Percentiles rank a stretch among this genome's conserved stretches.
Conservation (phyloP, 2,888 invertebrate species). For the Ceriagrion tenellum region DNA sequence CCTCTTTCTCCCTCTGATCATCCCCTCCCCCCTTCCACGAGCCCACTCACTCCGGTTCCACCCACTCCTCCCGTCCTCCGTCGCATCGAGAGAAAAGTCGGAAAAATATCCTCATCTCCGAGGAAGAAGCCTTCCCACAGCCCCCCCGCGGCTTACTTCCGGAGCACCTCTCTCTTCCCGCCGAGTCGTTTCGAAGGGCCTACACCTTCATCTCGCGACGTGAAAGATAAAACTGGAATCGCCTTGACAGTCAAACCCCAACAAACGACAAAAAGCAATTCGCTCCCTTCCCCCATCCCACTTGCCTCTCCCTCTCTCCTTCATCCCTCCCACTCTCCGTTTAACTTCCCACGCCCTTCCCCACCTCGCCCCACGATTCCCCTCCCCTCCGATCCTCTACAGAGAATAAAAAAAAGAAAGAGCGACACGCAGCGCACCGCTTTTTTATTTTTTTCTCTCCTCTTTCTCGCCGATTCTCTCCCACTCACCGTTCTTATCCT, state of each 20-base stretch:
- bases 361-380: neutral
- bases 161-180: conserved; percentile 32
- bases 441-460: neutral
- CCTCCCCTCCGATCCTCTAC: neutral
- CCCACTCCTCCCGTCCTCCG: neutral
- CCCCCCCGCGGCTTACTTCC: conserved; percentile 20
- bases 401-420: neutral
- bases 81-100: neutral
- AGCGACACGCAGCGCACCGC: neutral
- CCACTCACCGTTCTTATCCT: neutral
- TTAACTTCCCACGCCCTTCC: neutral
- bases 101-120: neutral
- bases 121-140: neutral
- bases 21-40: neutral
- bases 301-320: neutral
- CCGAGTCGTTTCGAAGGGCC: neutral
- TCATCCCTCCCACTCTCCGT: neutral
- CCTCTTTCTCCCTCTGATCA: neutral
- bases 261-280: conserved; percentile 65
- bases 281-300: neutral
- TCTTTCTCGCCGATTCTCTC: neutral
- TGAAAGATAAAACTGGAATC: conserved; percentile 57
- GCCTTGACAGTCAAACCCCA: conserved; percentile 59
- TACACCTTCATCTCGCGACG: conserved; percentile 17
- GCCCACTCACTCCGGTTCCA: neutral